Base-by-base conservation (phyloP, 2,797 vertebrate species). In the Onychomys torridus region DNA sequence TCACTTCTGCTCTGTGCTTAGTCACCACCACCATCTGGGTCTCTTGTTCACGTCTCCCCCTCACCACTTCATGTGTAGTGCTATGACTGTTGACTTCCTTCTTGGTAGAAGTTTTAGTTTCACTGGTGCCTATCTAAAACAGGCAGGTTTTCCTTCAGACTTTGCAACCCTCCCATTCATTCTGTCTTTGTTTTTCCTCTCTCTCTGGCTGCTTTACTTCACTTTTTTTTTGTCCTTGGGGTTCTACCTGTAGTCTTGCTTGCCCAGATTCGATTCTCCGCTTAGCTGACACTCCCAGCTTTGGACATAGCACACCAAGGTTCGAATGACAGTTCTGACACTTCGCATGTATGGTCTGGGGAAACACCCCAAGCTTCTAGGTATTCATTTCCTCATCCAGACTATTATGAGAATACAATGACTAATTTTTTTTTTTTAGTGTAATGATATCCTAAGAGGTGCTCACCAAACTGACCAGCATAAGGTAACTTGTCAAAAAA, bases 311-410 rank as follows among this genome's bases (percentile, higher is more conserved):
- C 46, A 94, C 16, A 84, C 6, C 16, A 12, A 29, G 23, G 12
- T 89, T 96, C 21, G 52, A 86, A 82, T 55, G 25, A 81, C 0
- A 92, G 27, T 37, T 90, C 86, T 89, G 27, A 13, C 87, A 85
- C 49, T 81, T n/a, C 65, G 52, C 16, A 78, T 95, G n/a, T 71
- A n/a, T 63, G 65, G 27, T 73, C 37, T 79, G 11, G 40, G 46
- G n/a, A 29, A 95, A 97, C 34, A 90, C 75, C 86, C 29, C 46
- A 40, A 83, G 46, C 27, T 89, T 94, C 40, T 92, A 84, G 76
- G 55, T 27, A 77, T 92, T 77, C 63, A 85, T 67, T 93, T 88
- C 32, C 59, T 89, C 52, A 63, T 55, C 37, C 89, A 94, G 46
- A 87, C 46, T 78, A 76, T 46, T 52, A 83, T 40, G 10, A 85